A percentile compares a stretch with the other conserved stretches of the same genome.
Evolutionary conservation across 2,113 vertebrate species (phyloP).

Genomic region (Lamprotornis superbus): DNA sequence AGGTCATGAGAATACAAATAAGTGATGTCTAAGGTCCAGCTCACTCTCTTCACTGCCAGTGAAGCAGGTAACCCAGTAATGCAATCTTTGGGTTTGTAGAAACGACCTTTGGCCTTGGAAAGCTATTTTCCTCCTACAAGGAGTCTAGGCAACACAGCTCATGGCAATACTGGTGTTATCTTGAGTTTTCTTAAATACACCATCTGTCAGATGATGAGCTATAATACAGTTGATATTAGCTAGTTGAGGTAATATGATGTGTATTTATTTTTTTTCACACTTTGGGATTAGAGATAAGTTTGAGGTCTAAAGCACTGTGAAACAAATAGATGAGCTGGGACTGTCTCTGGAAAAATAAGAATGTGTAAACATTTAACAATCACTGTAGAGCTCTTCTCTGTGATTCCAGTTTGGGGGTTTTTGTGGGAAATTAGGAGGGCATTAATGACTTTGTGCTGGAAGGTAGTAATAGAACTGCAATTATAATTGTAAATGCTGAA

Average conservation of each 20-base stretch:
- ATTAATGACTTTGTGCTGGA: background rate
- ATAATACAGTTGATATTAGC: background rate
- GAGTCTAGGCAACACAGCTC: background rate
- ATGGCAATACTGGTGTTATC: background rate
- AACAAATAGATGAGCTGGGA: background rate
- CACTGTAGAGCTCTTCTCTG: background rate
- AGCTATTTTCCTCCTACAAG: background rate
- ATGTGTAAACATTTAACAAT: background rate
- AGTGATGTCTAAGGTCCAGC: background rate
- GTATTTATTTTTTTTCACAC: background rate
- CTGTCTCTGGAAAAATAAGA: background rate
- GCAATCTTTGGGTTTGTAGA: background rate
- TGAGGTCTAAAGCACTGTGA: background rate
- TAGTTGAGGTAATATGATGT: background rate
- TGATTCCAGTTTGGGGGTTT: background rate
- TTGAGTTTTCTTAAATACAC: background rate
- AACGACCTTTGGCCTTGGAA: background rate
- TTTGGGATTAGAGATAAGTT: background rate
- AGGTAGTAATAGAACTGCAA: background rate
- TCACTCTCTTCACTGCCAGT: background rate
- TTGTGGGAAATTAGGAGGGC: background rate
- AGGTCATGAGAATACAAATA: background rate
- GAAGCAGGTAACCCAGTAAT: background rate
- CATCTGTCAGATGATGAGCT: background rate
- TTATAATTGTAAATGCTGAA: background rate